Evolutionary conservation across 2,113 vertebrate species (phyloP), one percentile per base, ranked within the genome.

Genomic region (Dicrurus megarhynchus): DNA sequence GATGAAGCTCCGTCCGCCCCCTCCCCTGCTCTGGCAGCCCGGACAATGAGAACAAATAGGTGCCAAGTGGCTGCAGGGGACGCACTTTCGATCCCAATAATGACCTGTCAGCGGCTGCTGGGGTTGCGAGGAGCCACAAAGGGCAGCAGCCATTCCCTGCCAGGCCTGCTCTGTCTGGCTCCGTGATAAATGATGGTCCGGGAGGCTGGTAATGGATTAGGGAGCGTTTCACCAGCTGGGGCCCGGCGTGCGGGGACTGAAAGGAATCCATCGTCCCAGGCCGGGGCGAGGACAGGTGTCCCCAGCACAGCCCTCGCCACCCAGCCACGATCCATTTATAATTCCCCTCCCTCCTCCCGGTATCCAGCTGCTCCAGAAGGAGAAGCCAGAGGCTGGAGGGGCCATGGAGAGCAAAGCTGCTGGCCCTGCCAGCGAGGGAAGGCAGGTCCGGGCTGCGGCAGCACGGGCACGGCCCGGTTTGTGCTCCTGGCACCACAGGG

Each of bases 141-240:
- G 94, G 94, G 95, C 88, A 91, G 91, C 91, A 63, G 68, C 91
- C 39, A 37, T 39, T 47, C 87, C 93, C 96, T 87, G 94, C 94
- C 91, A 63, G 89, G 20, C 77, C 87, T 4, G 75, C 83, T 52
- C 46, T 5, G 75, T 27, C 88, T 69, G 10, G 10, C 83, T 21
- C 49, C 1, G 3, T 94, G 95, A 96, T 59, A n/a, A 88, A 93
- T 74, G 89, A 87, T 0, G 89, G 11, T 7, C 69, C 16, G 1
- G 42, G 59, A n/a, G 89, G 8, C 84, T 16, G 70, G 4, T n/a
- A 83, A 96, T 83, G 91, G 93, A 85, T 88, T 47, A 26, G 24
- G 27, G 91, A 96, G 70, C 84, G 4, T 28, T 42, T 1, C 91
- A 70, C 35, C 96, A 96, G 95, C 74, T 94, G 91, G 55, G 94